Base-by-base conservation (phyloP, 2,888 invertebrate species). In the Cataglyphis altisquamis region DNA sequence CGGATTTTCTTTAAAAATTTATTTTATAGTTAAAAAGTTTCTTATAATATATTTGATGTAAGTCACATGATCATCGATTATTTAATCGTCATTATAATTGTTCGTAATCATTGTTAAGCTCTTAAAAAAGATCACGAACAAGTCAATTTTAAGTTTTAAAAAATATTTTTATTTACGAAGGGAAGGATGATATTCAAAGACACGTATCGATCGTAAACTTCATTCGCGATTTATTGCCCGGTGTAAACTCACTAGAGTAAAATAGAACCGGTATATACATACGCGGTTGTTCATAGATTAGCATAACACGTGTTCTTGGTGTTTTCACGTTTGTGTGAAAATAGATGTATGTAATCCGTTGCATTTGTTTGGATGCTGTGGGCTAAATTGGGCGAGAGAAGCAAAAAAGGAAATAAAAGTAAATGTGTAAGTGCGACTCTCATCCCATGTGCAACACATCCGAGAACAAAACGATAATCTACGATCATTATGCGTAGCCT, bases 261-360 rank as follows among this genome's bases (percentile, higher is more conserved):
- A 68, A 68, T 52, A 62, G 15, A 77, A 25, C 39, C 8, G 48
- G 21, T 45, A n/a, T 52, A 52, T 52, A 45, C n/a, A 25, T 15
- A 32, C n/a, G 36, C 32, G 32, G 15, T 39, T 21, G 18, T 29
- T 62, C 29, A 1, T 25, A 48, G 68, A 82, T 82, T 68, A 83
- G 55, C 29, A 12, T 36, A 9, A 15, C 66, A 62, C 63, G 60
- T 78, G 78, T 83, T 78, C 64, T 57, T 45, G 8, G 74, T 57
- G 55, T 57, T 70, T n/a, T 32, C 12, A 52, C 25, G 25, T 55
- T 41, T 36, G 45, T 48, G 68, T 48, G 63, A 78, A 83, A 78
- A 62, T 70, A 21, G 41, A 64, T 68, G 78, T 66, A 62, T 39
- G 63, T 75, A 82, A 82, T 78, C 68, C 63, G 63, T 57, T 18